phyloP scores from a whole-genome alignment of 2,113 vertebrate species.

The Oreotragus oreotragus region DNA sequence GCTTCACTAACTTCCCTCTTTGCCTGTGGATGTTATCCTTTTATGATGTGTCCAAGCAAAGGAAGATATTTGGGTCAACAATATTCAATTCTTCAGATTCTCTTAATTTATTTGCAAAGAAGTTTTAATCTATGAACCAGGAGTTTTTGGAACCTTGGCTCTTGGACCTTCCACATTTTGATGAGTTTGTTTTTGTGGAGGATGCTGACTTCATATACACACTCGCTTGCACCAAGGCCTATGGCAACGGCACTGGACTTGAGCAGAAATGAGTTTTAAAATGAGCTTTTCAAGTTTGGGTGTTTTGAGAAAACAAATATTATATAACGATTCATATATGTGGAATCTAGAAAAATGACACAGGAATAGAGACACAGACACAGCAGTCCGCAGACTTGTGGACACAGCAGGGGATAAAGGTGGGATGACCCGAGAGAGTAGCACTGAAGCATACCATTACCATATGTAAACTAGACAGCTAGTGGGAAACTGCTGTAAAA shows the following conservation, averaged over 20 bases:
- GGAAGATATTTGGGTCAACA: slow-evolving; percentile 2
- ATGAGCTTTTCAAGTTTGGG: neutral
- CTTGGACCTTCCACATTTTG: neutral
- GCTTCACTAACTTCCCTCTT: neutral
- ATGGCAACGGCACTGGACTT: neutral
- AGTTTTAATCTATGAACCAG: neutral
- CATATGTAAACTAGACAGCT: neutral
- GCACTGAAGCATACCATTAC: neutral
- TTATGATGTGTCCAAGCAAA: neutral
- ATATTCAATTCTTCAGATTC: neutral
- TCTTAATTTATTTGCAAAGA: slow-evolving; percentile 2
- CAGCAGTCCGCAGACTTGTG: neutral
- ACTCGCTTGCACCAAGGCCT: neutral
- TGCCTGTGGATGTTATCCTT: neutral
- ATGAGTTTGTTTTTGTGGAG: neutral
- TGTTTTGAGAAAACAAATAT: neutral
- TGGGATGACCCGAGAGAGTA: neutral
- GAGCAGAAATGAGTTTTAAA: neutral
- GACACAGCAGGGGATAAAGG: neutral
- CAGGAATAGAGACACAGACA: neutral
- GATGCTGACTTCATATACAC: neutral
- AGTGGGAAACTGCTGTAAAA: neutral
- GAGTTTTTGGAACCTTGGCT: neutral
- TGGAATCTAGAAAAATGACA: neutral
- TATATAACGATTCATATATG: neutral